Evolutionary conservation across 2,888 invertebrate species (phyloP), one percentile per base, ranked within the genome.

Genomic region (Apodemia hepburni): DNA sequence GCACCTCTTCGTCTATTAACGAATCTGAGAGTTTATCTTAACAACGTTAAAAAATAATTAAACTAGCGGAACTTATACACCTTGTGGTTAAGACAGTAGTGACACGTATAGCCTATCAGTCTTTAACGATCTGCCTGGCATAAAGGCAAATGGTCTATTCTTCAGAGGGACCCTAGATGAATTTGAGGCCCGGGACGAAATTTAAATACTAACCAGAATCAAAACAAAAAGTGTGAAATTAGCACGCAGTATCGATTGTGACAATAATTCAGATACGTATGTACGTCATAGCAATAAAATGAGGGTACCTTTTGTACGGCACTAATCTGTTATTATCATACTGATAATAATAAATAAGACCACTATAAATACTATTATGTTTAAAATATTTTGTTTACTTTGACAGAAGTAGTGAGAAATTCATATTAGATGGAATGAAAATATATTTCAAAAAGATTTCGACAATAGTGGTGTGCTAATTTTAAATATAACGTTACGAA

Each of bases 281-380:
- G 11, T 29, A 67, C 68, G 66, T 68, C 66, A 68, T 45, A 29
- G 35, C 18, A 9, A 45, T 62, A 61, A 57, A 33, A 57, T 2
- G 27, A 54, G 54, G 54, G 29, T 29, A 57, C 15, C 54, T 57
- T 29, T 29, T 29, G 3, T 22, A 27, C 54, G 8, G 7, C 29
- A 57, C 54, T 57, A 57, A 57, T 57, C 54, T 27, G 7, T 18
- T 54, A 60, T 61, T 65, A 45, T 61, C 49, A 59, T 58, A 47
- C 57, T 18, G 59, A 57, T 57, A 54, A 54, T 27, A 57, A 57
- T 47, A 17, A 47, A 47, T 47, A 57, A 29, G 8, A 29, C 29
- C 15, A 29, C 54, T 61, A 65, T 62, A 62, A 64, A 62, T 59
- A 62, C 35, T 59, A 47, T 58, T 29, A 57, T 22, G 22, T 17